phyloP scores from a whole-genome alignment of 2,113 vertebrate genomes.

The Mobula hypostoma region DNA sequence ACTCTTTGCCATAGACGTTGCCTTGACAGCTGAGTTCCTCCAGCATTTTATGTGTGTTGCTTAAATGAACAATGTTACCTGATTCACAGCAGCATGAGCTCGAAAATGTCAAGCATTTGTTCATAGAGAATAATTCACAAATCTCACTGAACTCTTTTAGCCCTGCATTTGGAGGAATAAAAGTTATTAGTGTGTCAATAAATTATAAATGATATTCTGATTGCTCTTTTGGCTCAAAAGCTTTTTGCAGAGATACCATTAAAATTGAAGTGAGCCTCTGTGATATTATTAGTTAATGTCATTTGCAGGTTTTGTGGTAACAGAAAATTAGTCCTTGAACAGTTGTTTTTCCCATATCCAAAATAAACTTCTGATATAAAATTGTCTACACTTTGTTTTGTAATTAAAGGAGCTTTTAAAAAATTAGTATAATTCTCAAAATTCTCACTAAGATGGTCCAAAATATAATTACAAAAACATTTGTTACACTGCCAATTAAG shows the following conservation, averaged over 20 bases:
- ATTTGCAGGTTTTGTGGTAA: not conserved
- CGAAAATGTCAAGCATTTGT: not conserved
- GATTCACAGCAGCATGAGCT: not conserved
- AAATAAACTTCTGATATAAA: not conserved
- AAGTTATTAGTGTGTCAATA: not conserved
- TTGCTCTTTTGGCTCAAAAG: not conserved
- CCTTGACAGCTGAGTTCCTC: too few relatives aligned
- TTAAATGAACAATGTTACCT: not conserved
- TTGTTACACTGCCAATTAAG: not conserved
- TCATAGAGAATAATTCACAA: not conserved
- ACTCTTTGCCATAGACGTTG: too few relatives aligned
- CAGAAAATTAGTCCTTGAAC: not conserved
- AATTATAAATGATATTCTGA: not conserved
- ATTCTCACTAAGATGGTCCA: not conserved
- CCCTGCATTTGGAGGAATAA: not conserved
- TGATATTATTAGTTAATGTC: not conserved
- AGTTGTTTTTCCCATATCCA: not conserved
- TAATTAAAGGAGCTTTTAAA: not conserved
- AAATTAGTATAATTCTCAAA: not conserved
- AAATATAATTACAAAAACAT: constrained; percentile 12
- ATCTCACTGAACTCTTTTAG: not conserved
- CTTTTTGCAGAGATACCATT: not conserved
- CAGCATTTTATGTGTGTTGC: too few relatives aligned
- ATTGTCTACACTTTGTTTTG: not conserved
- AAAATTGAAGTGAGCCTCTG: not conserved